phyloP scores from a whole-genome alignment of 2,113 vertebrate genomes.

The Crotalus tigris region DNA sequence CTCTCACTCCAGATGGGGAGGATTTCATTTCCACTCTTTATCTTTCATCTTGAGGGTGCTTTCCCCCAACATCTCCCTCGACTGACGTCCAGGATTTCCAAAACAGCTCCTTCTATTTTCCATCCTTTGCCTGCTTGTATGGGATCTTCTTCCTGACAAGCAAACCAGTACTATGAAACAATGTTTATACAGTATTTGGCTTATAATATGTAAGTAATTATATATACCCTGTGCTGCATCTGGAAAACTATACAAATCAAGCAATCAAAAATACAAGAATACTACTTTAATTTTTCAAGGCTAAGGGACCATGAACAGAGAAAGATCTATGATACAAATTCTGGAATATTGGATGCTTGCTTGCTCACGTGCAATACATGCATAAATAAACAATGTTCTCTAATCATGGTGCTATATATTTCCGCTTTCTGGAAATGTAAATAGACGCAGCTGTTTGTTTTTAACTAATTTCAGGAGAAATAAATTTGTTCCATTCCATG shows the following conservation, averaged over 20 bases:
- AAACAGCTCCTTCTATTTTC: background rate
- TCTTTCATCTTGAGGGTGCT: background rate
- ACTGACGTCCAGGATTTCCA: background rate
- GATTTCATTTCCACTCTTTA: background rate
- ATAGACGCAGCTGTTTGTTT: constrained; percentile 55
- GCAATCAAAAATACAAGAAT: background rate
- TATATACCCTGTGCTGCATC: background rate
- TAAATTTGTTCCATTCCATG: constrained; percentile 45
- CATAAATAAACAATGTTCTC: background rate
- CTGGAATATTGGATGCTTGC: background rate
- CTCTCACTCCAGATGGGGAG: background rate
- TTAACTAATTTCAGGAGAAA: constrained; percentile 38
- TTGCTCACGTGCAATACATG: background rate
- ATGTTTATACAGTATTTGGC: background rate
- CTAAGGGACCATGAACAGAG: background rate
- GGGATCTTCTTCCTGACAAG: background rate
- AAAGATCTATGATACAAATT: background rate
- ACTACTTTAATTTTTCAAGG: background rate
- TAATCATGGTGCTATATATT: background rate
- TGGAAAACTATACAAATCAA: background rate
- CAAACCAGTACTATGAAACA: background rate
- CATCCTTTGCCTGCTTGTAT: background rate
- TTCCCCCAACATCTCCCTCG: background rate
- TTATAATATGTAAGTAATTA: background rate
- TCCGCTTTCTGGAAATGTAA: constrained; percentile 40